These are phyloP conservation scores for Ectemnius lituratus DNA, from an alignment of 2,888 invertebrate species.

Conservation along the genomic window DNA sequence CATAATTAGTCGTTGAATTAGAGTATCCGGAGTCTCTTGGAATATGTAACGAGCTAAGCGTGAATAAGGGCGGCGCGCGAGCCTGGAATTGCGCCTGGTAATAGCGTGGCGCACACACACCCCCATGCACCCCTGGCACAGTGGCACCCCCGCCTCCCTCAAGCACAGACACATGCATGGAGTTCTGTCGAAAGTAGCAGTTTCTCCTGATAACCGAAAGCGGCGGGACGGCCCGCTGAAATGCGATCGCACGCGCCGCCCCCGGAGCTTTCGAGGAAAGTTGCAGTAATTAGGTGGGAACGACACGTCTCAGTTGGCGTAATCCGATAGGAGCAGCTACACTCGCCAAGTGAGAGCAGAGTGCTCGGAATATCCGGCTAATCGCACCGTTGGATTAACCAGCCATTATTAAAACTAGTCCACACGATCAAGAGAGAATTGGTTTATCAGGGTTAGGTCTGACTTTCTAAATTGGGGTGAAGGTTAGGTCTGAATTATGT, in stretches of 20 bases:
- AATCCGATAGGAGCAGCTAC: conserved; percentile 25
- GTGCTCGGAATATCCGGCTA: too few relatives aligned
- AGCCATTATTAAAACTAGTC: too few relatives aligned
- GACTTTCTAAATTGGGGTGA: too few relatives aligned
- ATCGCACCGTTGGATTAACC: conserved; percentile 20
- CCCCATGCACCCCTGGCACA: too few relatives aligned
- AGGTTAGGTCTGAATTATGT: too few relatives aligned
- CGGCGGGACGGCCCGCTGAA: conserved; percentile 21
- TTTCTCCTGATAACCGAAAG: conserved; percentile 31
- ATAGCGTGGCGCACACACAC: conserved; percentile 22
- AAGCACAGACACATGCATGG: too few relatives aligned
- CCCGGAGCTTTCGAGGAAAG: conserved; percentile 14
- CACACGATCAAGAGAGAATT: too few relatives aligned
- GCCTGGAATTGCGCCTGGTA: conserved; percentile 34
- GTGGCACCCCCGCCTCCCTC: too few relatives aligned
- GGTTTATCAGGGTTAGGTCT: too few relatives aligned
- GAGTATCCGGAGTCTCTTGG: conserved; percentile 23
- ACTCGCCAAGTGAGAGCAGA: too few relatives aligned
- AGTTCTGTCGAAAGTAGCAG: conserved; percentile 1
- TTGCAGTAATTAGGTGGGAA: conserved; percentile 36
- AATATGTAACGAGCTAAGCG: conserved; percentile 36
- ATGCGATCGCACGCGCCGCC: conserved; percentile 14
- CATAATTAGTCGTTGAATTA: conserved; percentile 32
- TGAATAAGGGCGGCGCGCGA: conserved; percentile 31
- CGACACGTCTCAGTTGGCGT: conserved; percentile 29